These are phyloP conservation scores for Melieria omissa DNA, from an alignment of 2,888 invertebrate species.

Conservation along the genomic window DNA sequence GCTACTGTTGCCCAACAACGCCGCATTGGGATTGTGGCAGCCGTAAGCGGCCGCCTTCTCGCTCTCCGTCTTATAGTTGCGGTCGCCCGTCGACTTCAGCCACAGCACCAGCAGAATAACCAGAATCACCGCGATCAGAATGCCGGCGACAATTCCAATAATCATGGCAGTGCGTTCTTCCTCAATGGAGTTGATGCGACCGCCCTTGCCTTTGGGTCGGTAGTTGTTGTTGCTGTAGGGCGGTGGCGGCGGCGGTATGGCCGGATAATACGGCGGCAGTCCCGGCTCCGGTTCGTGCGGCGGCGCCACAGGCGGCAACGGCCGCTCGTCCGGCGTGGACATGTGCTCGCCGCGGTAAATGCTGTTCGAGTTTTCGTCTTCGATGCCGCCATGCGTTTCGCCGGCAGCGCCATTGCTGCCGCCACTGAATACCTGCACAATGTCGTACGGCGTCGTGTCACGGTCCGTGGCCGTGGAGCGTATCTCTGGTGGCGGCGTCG, in stretches of 20 bases:
- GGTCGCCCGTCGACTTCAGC: constrained; percentile 86
- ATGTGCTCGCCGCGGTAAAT: constrained; percentile 50
- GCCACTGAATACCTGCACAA: constrained; percentile 47
- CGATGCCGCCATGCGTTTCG: constrained; percentile 44
- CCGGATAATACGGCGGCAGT: constrained; percentile 54
- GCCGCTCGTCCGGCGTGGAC: constrained; percentile 54
- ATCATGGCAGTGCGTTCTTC: constrained; percentile 82
- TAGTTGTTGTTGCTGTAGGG: constrained; percentile 62
- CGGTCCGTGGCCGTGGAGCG: constrained; percentile 61
- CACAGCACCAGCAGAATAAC: constrained; percentile 90
- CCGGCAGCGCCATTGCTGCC: constrained; percentile 44
- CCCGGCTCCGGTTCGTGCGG: constrained; percentile 51
- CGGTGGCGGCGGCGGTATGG: constrained; percentile 58
- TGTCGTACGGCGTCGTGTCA: constrained; percentile 62
- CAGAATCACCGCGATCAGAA: constrained; percentile 89
- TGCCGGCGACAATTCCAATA: constrained; percentile 90
- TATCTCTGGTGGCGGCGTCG: constrained; percentile 56
- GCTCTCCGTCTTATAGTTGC: constrained; percentile 94
- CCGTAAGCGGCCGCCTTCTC: constrained; percentile 75
- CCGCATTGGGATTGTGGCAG: constrained; percentile 80
- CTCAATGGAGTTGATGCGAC: constrained; percentile 75
- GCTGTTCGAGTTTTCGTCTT: constrained; percentile 48
- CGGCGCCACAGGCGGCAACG: constrained; percentile 47
- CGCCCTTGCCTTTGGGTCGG: constrained; percentile 64
- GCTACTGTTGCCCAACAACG: constrained; percentile 76